Conservation (phyloP, 2,888 invertebrate species). For the Xestia ashworthii region DNA sequence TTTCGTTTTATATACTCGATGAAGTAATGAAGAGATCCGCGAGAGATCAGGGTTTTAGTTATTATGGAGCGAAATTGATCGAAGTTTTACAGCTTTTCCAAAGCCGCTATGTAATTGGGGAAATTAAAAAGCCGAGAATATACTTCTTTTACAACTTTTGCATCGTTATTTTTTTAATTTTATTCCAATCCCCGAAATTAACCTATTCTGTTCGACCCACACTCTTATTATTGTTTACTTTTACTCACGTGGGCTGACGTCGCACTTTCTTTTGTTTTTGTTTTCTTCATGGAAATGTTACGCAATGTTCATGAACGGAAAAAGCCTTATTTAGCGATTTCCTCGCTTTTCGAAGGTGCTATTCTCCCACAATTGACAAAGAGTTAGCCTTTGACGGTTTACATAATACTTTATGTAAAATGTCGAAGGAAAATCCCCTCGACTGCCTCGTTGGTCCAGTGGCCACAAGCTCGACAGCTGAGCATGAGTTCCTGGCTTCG, state of each 20-base stretch:
- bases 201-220: conserved; percentile 53
- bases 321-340: conserved; percentile 1
- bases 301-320: conserved; percentile 16
- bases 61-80: conserved; percentile 15
- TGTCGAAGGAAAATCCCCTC: not conserved
- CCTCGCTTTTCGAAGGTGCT: not conserved
- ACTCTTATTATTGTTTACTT: conserved; percentile 29
- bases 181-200: conserved; percentile 36
- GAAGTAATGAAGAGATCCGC: conserved; percentile 44
- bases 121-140: conserved; percentile 28
- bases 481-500: too few relatives aligned
- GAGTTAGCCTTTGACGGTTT: not conserved
- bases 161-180: conserved; percentile 19
- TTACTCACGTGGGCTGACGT: conserved; percentile 30
- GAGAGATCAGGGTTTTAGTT: conserved; percentile 17
- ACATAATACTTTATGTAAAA: not conserved
- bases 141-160: conserved; percentile 15
- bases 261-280: conserved; percentile 43
- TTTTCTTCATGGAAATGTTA: conserved; percentile 17
- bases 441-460: not conserved
- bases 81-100: conserved; percentile 17
- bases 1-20: conserved; percentile 63
- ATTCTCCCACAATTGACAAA: not conserved
- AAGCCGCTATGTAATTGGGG: conserved; percentile 29
- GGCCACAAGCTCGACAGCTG: too few relatives aligned